Evolutionary conservation across 1,140 invertebrate genomes (phyloP).

Genomic region (Lepeophtheirus salmonis): DNA sequence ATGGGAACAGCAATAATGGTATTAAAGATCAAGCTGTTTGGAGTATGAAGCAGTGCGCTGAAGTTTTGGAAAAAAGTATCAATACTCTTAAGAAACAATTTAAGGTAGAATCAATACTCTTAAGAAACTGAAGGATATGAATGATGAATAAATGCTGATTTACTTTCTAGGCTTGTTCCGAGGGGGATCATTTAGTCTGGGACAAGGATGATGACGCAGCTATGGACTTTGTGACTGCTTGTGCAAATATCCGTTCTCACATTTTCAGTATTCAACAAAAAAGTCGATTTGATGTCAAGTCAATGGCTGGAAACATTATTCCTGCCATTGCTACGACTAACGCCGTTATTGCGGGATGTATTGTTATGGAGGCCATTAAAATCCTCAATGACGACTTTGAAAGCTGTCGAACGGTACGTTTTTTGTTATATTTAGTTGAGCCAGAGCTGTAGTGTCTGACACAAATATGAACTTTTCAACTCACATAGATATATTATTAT

Average conservation of each 20-base stretch:
- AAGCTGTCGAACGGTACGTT: not conserved
- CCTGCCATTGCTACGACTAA: constrained; percentile 98
- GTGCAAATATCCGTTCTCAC: constrained; percentile 74
- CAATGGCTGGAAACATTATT: constrained; percentile 93
- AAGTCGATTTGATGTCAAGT: constrained; percentile 29
- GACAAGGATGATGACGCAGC: constrained; percentile 87
- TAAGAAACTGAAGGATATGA: too few relatives aligned
- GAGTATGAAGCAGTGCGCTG: constrained; percentile 50
- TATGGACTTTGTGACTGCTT: constrained; percentile 91
- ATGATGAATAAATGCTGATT: too few relatives aligned
- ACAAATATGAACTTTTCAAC: too few relatives aligned
- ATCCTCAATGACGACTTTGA: constrained; percentile 37
- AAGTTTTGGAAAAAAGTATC: constrained; percentile 54
- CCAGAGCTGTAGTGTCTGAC: too few relatives aligned
- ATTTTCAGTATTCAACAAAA: constrained; percentile 79
- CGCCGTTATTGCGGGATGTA: constrained; percentile 82
- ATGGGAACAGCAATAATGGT: constrained; percentile 21
- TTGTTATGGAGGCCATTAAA: constrained; percentile 68
- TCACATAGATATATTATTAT: too few relatives aligned
- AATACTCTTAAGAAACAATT: constrained; percentile 44
- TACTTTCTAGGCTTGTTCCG: constrained; percentile 25
- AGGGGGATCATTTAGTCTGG: constrained; percentile 64
- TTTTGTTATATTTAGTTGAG: too few relatives aligned
- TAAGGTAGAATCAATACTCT: constrained; percentile 27
- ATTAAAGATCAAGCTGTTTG: constrained; percentile 58